Percentiles rank a stretch among this genome's conserved stretches.
These are phyloP conservation scores for Limnephilus lunatus DNA, from an alignment of 2,888 invertebrate species.

Conservation along the genomic window DNA sequence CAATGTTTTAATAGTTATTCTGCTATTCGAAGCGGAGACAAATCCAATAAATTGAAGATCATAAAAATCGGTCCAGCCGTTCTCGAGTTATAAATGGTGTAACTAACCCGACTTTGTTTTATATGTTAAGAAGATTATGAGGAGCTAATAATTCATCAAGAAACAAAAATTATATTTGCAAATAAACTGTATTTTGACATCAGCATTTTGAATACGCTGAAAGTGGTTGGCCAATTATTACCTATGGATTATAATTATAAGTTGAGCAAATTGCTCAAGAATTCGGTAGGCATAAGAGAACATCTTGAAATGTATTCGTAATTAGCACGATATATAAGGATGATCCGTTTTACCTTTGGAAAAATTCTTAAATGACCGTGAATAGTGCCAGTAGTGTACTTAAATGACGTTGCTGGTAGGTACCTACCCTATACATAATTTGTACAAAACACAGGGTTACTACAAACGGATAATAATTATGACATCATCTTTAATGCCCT, in stretches of 20 bases:
- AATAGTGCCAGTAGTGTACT: not conserved
- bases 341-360: not conserved
- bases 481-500: slow-evolving; percentile 14
- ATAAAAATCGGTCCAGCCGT: too few relatives aligned
- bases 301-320: not conserved
- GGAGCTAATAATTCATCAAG: too few relatives aligned
- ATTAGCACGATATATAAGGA: not conserved
- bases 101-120: too few relatives aligned
- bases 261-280: not conserved
- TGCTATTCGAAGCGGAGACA: too few relatives aligned
- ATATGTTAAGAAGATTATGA: too few relatives aligned
- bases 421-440: not conserved
- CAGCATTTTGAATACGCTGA: not conserved
- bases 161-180: too few relatives aligned
- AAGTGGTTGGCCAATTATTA: not conserved
- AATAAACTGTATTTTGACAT: not conserved
- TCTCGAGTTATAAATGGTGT: too few relatives aligned
- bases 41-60: too few relatives aligned
- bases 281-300: not conserved
- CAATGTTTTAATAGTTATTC: too few relatives aligned
- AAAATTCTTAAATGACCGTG: not conserved
- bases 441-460: not conserved
- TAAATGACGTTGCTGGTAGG: not conserved
- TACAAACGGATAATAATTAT: not conserved
- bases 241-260: not conserved